phyloP scores from a whole-genome alignment of 2,888 invertebrate species.

The Hartigia nigra region DNA sequence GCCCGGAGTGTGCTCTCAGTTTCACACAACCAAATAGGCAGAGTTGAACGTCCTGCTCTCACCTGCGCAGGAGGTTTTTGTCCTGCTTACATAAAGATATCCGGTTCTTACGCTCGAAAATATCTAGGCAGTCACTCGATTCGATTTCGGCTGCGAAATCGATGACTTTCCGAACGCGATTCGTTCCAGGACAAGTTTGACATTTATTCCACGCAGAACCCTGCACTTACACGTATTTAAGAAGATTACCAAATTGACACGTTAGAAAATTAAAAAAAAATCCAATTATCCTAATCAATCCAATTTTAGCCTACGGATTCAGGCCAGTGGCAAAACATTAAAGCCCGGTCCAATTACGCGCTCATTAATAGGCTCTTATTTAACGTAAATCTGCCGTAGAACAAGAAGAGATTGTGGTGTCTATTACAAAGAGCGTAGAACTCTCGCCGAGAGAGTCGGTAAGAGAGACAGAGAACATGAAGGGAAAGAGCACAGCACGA shows the following conservation, averaged over 20 bases:
- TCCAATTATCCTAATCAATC: background rate
- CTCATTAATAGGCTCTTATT: background rate
- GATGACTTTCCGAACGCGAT: background rate
- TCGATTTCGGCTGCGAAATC: slow-evolving; percentile 11
- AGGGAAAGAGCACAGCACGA: slow-evolving; percentile 2
- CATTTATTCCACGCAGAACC: background rate
- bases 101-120: slow-evolving; percentile 22
- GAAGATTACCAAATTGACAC: background rate
- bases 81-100: slow-evolving; percentile 25
- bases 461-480: background rate
- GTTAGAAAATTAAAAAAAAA: background rate
- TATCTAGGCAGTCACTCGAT: background rate
- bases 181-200: background rate
- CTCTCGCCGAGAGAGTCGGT: background rate
- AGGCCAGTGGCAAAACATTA: background rate
- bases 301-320: background rate
- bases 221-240: background rate
- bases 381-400: background rate
- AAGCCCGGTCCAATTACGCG: background rate
- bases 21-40: slow-evolving; percentile 18
- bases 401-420: background rate
- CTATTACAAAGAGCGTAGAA: background rate
- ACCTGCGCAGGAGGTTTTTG: slow-evolving; percentile 25
- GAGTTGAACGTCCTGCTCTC: slow-evolving; percentile 26
- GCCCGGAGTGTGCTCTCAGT: slow-evolving; percentile 16